Base-by-base conservation (phyloP, 2,888 invertebrate genomes). In the Podabrus alpinus region DNA sequence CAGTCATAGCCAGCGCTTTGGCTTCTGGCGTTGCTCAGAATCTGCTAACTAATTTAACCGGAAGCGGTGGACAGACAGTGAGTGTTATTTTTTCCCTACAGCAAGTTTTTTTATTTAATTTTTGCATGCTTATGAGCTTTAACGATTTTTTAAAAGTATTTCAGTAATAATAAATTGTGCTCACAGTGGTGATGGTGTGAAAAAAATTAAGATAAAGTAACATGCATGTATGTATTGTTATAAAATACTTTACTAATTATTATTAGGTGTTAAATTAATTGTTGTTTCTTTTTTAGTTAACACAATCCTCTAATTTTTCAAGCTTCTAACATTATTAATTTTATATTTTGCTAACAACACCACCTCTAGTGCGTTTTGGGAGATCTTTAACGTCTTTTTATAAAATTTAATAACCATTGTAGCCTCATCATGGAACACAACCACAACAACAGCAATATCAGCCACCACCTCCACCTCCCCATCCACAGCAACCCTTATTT, bases 1-100 rank as follows among this genome's bases (percentile, higher is more conserved):
- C 86, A 17, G 85, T 87, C 7, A 81, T 88, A 21, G 86, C 87
- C 15, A 87, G 87, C 4, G 88, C 87, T 24, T 84, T 88, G 67
- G 85, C 85, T 66, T 86, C 84, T 74, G 86, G 87, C 9, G 86
- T 86, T 68, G 85, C 87, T 19, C 85, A 86, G 64, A 86, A 86
- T 76, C 72, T 87, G 5, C 71, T 87, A 16, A 79, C 86, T 16
- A 83, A 82, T 66, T 80, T 75, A 16, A 71, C 74, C 19, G 74
- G 74, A 75, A 66, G 74, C 59, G 74, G 74, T n/a, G 68, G 69
- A 68, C 71, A 72, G 29, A 25, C 17, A 45, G 71, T 74, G 67
- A 74, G 70, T 73, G 62, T 16, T 16, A 16, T 19, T 16, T 62
- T 62, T 7, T 16, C 10, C 19, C 13, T 17, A 62, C 62, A 62